These are phyloP conservation scores for Corythaeola cristata DNA, from an alignment of 2,113 vertebrate species.

Conservation along the genomic window DNA sequence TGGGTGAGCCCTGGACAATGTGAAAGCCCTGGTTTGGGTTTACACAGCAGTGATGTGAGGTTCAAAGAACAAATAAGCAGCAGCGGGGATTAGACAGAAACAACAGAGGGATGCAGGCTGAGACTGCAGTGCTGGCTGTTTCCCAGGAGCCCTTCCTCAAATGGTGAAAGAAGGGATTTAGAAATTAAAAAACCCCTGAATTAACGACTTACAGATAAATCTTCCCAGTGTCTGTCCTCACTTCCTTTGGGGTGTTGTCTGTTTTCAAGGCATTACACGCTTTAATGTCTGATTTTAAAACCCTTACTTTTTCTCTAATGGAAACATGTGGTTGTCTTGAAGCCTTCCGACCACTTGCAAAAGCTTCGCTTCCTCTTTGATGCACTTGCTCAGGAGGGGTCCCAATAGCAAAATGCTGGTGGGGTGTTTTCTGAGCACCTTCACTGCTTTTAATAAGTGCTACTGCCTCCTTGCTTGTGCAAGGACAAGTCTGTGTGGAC, in stretches of 20 bases:
- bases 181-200: neutral
- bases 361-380: neutral
- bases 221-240: neutral
- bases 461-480: neutral
- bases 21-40: neutral
- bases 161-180: neutral
- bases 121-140: neutral
- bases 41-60: neutral
- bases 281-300: neutral
- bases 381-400: neutral
- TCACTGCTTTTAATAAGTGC: neutral
- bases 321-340: neutral
- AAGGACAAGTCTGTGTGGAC: neutral
- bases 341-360: neutral
- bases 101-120: neutral
- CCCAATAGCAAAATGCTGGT: neutral
- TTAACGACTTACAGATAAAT: neutral
- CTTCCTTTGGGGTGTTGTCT: neutral
- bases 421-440: neutral
- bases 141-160: neutral
- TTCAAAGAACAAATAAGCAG: neutral
- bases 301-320: neutral
- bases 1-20: neutral
- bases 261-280: neutral
- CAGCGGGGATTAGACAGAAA: neutral